Evolutionary conservation across 2,888 invertebrate species (phyloP).

Genomic region (Ophion ventricosus): DNA sequence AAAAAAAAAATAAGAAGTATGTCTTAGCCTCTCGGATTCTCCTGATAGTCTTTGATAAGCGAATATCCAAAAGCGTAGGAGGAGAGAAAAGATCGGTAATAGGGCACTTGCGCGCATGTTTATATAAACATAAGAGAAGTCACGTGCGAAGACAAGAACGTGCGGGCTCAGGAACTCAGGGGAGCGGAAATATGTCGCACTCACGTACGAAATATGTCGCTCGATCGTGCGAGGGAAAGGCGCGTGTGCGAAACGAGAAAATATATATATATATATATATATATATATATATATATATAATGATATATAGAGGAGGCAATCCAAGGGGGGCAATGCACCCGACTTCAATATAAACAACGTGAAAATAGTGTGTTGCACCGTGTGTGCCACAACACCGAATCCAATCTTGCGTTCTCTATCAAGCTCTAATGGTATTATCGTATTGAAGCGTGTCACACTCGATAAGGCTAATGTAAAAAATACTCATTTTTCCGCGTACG

Average conservation of each 20-base stretch:
- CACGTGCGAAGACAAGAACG: conserved; percentile 62
- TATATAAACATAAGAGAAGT: conserved; percentile 52
- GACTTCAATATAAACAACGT: conserved; percentile 77
- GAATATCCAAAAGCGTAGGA: neutral
- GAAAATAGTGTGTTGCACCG: conserved; percentile 41
- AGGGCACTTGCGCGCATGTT: conserved; percentile 1
- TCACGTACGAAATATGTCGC: conserved; percentile 72
- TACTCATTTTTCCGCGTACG: too few species aligned
- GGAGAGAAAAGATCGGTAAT: neutral
- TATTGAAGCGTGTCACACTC: too few species aligned
- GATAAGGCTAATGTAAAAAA: too few species aligned
- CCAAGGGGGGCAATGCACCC: conserved; percentile 77
- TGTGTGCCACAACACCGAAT: conserved; percentile 12
- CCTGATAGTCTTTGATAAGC: neutral
- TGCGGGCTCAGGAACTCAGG: conserved; percentile 62
- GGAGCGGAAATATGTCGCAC: too few species aligned
- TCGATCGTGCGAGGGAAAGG: conserved; percentile 72
- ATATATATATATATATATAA: conserved; percentile 55
- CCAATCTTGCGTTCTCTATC: conserved; percentile 27
- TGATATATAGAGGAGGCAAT: too few species aligned
- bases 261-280: conserved; percentile 55
- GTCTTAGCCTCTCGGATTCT: neutral
- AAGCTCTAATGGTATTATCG: neutral
- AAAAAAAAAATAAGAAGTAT: neutral
- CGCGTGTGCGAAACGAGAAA: conserved; percentile 59